Evolutionary conservation across 64 coral and sea anemone species (phyloP), one percentile per base, ranked within the genome.

Genomic region (Actinia tenebrosa): DNA sequence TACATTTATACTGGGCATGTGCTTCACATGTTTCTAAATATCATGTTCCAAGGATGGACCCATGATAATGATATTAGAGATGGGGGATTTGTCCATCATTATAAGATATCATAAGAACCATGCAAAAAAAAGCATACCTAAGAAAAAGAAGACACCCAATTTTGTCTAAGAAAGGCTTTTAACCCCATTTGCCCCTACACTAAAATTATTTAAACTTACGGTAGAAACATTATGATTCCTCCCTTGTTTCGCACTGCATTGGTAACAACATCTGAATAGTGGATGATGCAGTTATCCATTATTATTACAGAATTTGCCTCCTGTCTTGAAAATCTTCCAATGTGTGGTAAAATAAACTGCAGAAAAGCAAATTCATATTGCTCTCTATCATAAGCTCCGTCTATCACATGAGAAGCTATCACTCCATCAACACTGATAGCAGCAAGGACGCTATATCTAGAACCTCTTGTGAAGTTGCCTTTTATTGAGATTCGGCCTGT

Each of bases 271-370:
- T 84, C 81, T 53, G 89, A 85, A 43, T 90, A 84, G 53, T 90
- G 89, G 23, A 85, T 90, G 50, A 7, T 71, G 64, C 89, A 90
- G 82, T 90, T 90, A 84, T 90, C 89, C 46, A 90, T 83, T 3
- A 90, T 45, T 8, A 90, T 17, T 13, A 90, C 82, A 54, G 89
- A 90, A 68, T 64, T 72, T 11, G 22, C 47, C 75, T 90, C 89
- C 18, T 78, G 61, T 44, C 84, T 89, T 2, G 88, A 80, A 84
- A 75, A 72, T 50, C 56, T 71, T 63, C 88, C 80, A 87, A 78
- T 19, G n/a, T 16, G 14, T 27, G 44, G 56, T 52, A 71, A 25
- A 15, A 79, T 80, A 22, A 60, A 81, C 22, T 89, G 78, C 45
- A 16, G 20, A 26, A 89, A 17, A 52, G 85, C 37, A 87, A 87